Evolutionary conservation across 2,888 invertebrate species (phyloP).

Genomic region (Noctua janthe): DNA sequence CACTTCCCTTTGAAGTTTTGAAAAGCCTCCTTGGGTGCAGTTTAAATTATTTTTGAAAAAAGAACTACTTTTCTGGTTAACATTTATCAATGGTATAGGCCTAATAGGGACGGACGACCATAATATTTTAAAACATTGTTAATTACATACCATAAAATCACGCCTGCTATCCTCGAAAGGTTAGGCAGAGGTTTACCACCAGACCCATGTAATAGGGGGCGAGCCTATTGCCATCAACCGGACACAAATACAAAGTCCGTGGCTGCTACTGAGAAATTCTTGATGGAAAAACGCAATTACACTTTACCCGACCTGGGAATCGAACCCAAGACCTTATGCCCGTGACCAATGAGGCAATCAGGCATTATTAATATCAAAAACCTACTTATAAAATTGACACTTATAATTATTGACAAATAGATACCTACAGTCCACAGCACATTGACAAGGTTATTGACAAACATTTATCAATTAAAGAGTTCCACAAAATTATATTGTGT

Average conservation of each 20-base stretch:
- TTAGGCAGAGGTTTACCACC: background rate
- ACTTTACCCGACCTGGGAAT: background rate
- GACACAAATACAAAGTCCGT: background rate
- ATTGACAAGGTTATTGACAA: background rate
- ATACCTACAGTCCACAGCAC: background rate
- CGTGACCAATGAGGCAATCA: background rate
- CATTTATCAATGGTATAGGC: too few relatives aligned
- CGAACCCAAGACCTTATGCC: background rate
- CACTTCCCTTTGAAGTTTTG: slow-evolving; percentile 48
- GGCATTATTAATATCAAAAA: background rate
- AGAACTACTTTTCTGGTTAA: background rate
- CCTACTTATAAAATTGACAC: background rate
- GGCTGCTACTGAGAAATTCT: background rate
- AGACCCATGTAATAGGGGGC: background rate
- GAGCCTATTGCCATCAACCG: background rate
- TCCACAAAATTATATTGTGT: background rate
- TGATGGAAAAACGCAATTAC: background rate
- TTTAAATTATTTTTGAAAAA: slow-evolving; percentile 17
- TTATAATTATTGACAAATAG: background rate
- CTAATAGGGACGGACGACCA: background rate
- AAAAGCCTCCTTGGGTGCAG: slow-evolving; percentile 32
- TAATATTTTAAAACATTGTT: background rate
- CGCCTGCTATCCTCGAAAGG: background rate
- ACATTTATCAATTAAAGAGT: background rate
- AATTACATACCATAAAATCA: background rate